Evolutionary conservation across 2,113 vertebrate genomes (phyloP).

Genomic region (Andinoacara biseriatus): DNA sequence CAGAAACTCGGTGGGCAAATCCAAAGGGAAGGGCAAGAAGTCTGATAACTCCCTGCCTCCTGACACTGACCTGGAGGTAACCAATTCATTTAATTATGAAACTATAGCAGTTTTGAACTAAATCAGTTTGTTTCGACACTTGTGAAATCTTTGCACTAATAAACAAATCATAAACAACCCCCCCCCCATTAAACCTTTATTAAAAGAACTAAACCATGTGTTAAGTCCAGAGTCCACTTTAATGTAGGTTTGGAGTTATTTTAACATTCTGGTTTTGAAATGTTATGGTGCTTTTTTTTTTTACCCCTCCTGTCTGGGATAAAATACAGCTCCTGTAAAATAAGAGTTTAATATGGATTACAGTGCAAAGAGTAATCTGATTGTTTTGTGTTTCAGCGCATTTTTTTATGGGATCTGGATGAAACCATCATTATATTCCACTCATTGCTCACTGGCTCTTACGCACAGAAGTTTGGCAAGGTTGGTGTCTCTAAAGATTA

Average conservation of each 20-base stretch:
- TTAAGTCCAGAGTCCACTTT: background rate
- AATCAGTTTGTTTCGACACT: background rate
- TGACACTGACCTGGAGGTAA: conserved; percentile 93
- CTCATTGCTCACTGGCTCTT: conserved; percentile 96
- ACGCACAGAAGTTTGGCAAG: conserved; percentile 97
- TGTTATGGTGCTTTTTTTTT: background rate
- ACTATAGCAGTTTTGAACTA: accelerated
- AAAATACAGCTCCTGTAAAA: background rate
- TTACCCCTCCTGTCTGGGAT: background rate
- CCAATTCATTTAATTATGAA: accelerated
- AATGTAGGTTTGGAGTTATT: accelerated
- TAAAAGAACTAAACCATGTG: accelerated
- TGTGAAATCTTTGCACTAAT: background rate
- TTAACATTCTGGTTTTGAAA: background rate
- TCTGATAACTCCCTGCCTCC: conserved; percentile 84
- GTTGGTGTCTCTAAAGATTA: conserved; percentile 70
- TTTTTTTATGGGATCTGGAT: conserved; percentile 98
- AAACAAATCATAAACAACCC: too few relatives aligned
- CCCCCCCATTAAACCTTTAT: background rate
- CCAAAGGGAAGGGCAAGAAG: conserved; percentile 93
- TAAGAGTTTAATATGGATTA: background rate
- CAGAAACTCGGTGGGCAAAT: conserved; percentile 89
- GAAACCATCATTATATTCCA: conserved; percentile 99
- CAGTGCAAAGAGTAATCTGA: accelerated
- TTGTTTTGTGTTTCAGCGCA: conserved; percentile 77